Base-by-base conservation (phyloP, 2,888 invertebrate species). In the Bombyx huttoni region DNA sequence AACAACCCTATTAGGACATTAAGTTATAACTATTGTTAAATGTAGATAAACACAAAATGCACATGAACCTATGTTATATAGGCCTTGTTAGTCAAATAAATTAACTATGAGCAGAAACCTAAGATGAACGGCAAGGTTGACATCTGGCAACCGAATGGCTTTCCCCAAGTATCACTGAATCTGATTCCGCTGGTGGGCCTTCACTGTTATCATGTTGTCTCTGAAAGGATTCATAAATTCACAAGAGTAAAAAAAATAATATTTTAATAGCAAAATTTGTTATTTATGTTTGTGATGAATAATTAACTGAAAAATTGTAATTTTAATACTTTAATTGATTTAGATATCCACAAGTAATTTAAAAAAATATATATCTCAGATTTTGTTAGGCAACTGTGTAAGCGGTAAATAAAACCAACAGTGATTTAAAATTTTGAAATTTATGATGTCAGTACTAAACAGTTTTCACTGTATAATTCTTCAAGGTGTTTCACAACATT, bases 161-260 rank as follows among this genome's bases (percentile, higher is more conserved):
- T 60, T 93, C 93, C 0, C 93, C 93, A 49, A 94, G 81, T 51
- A 89, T 89, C 7, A 93, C 92, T 7, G 93, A 91, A 53, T 92
- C 92, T 47, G 90, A 89, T 53, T 91, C 91, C 14, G 85, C 89
- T 34, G 91, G 91, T 7, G 90, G 89, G 53, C 92, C 89, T 65
- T 92, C 90, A 59, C 90, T 92, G 63, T 86, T 91, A 65, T 95
- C 95, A 66, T 94, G 93, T 64, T 94, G 91, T 69, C 94, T 91
- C 94, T 95, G 84, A 49, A 90, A 89, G 56, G 51, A 60, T 24
- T 24, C 24, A 24, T 24, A 24, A 24, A 24, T 24, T 24, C 24
- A 24, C 24, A 24, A 24, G 24, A 24, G 24, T 3, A 2, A 3
- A 24, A 24, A 24, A 24, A 24, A 3, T 3, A 24, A 24, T 1